Evolutionary conservation across 2,888 invertebrate species (phyloP).

Genomic region (Atethmia centrago): DNA sequence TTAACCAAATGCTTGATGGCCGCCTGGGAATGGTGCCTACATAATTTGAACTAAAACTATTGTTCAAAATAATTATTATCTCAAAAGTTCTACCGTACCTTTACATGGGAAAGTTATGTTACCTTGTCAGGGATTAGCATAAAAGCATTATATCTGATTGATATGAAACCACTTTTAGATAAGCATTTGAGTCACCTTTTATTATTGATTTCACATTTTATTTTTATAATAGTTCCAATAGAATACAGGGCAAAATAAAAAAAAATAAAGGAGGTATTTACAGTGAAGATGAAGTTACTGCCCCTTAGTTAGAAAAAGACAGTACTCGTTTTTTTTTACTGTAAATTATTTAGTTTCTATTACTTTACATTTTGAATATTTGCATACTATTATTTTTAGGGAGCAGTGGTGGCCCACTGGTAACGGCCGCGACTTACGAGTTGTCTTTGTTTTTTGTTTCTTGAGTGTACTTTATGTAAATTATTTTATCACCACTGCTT

Average conservation of each 20-base stretch:
- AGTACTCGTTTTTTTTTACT: background rate
- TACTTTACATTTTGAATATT: background rate
- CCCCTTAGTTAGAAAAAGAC: background rate
- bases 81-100: conserved; percentile 39
- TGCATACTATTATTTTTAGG: background rate
- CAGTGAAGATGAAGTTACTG: background rate
- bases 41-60: conserved; percentile 40
- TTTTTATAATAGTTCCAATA: conserved; percentile 8
- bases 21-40: conserved; percentile 44
- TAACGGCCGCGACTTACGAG: no score
- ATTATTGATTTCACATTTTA: conserved; percentile 14
- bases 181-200: conserved; percentile 29
- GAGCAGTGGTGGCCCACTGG: no score
- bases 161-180: conserved; percentile 52
- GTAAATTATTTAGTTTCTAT: background rate
- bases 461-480: no score
- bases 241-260: background rate
- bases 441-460: no score
- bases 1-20: conserved; percentile 38
- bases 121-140: conserved; percentile 44
- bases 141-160: conserved; percentile 49
- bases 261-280: no score
- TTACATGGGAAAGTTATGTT: conserved; percentile 45
- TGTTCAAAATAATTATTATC: conserved; percentile 44
- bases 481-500: no score